A percentile compares a stretch with the other conserved stretches of the same genome.
Conservation (phyloP, 2,797 vertebrate species). For the Lutjanus campechanus region DNA sequence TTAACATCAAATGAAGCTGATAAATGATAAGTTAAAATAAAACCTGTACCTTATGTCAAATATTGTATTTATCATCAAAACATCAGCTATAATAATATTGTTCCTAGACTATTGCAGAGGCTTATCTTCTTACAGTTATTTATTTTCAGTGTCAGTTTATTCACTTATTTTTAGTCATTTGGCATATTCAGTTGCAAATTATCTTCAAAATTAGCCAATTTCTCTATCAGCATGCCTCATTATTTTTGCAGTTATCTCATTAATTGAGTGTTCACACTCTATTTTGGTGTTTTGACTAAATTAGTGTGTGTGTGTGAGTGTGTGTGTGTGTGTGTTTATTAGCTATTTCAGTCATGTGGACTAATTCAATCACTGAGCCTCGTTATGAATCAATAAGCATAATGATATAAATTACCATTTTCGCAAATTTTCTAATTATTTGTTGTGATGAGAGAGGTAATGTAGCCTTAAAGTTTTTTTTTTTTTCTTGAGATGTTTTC, state of each 20-base stretch:
- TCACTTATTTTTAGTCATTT: constrained; percentile 20
- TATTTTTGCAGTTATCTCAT: constrained; percentile 58
- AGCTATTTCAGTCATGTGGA: constrained; percentile 51
- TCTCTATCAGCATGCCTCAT: constrained; percentile 41
- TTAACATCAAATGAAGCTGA: constrained; percentile 1
- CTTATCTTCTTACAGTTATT: constrained; percentile 10
- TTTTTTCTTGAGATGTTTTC: constrained; percentile 16
- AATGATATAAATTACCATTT: constrained; percentile 58
- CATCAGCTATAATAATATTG: not conserved
- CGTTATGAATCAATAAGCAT: constrained; percentile 57
- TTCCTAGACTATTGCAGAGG: constrained; percentile 6
- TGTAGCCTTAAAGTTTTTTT: constrained; percentile 13
- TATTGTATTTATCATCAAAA: not conserved
- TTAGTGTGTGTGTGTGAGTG: constrained; percentile 25
- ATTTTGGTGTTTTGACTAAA: constrained; percentile 33
- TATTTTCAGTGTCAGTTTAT: constrained; percentile 18
- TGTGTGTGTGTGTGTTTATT: constrained; percentile 20
- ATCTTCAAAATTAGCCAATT: constrained; percentile 46
- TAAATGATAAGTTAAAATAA: constrained; percentile 22
- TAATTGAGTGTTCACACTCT: constrained; percentile 45
- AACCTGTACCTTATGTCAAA: constrained; percentile 1
- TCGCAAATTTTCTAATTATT: constrained; percentile 37
- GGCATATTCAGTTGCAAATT: constrained; percentile 23
- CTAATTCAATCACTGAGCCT: constrained; percentile 54
- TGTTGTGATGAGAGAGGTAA: constrained; percentile 41